Conservation (phyloP, 1,140 invertebrate genomes). For the Drusus annulatus region DNA sequence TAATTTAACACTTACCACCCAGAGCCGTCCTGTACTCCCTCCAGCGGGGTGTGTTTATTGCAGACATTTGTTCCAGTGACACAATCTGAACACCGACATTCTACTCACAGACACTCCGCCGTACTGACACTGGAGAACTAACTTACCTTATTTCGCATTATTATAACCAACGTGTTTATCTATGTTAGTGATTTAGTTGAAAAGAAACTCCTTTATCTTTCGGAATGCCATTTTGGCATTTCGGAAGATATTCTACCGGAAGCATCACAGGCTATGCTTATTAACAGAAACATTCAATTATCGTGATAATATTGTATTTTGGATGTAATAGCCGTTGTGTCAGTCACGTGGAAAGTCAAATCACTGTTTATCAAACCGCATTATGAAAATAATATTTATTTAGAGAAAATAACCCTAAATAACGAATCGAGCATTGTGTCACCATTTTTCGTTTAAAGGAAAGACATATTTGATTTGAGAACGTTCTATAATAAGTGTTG, state of each 20-base stretch:
- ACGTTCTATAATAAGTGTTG: too few species aligned
- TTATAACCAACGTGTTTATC: slow-evolving; percentile 22
- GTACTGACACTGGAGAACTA: neutral
- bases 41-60: neutral
- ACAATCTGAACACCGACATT: neutral
- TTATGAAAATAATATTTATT: too few species aligned
- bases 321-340: too few species aligned
- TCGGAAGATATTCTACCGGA: neutral
- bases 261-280: too few species aligned
- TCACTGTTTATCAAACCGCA: too few species aligned
- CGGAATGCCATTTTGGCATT: neutral
- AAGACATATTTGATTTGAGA: too few species aligned
- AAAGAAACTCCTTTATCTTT: slow-evolving; percentile 19
- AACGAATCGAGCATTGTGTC: too few species aligned
- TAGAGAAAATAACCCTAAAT: too few species aligned
- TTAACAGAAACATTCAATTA: too few species aligned
- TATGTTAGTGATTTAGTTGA: slow-evolving; percentile 1
- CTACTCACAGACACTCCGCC: neutral
- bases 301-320: too few species aligned
- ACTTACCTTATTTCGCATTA: neutral
- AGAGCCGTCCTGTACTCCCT: slow-evolving; percentile 46
- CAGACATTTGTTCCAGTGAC: slow-evolving; percentile 15
- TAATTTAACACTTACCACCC: slow-evolving; percentile 35
- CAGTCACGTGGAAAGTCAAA: too few species aligned
- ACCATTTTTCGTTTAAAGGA: too few species aligned